A percentile compares a stretch with the other conserved stretches of the same genome.
Conservation (phyloP, 2,113 vertebrate genomes). For the Apteryx owenii region DNA sequence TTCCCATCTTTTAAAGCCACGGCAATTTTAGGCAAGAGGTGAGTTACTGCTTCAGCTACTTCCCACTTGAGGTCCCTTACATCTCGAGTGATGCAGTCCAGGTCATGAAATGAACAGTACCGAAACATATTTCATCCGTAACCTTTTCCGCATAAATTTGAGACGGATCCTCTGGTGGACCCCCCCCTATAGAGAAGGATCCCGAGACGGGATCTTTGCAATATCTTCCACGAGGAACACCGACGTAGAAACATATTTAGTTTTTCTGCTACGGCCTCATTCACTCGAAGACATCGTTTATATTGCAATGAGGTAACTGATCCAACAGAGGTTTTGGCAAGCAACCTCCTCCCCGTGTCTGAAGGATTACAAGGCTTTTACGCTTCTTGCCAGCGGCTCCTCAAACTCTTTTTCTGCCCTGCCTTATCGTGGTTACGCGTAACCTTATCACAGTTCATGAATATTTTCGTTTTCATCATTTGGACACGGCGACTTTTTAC, state of each 20-base stretch:
- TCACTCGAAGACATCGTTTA: neutral
- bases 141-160: neutral
- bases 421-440: rapidly evolving
- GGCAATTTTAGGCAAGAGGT: neutral
- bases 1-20: neutral
- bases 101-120: neutral
- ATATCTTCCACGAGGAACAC: neutral
- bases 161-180: neutral
- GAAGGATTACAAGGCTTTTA: neutral
- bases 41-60: neutral
- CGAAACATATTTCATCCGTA: rapidly evolving
- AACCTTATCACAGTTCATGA: neutral
- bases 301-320: neutral
- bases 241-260: neutral
- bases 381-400: neutral
- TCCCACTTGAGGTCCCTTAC: neutral
- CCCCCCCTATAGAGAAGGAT: neutral
- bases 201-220: neutral
- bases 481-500: neutral
- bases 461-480: neutral
- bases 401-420: neutral
- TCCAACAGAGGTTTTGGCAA: neutral
- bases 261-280: rapidly evolving
- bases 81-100: neutral
- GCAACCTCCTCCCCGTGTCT: neutral